phyloP scores from a whole-genome alignment of 2,113 vertebrate genomes.

The Ailuropoda melanoleuca region DNA sequence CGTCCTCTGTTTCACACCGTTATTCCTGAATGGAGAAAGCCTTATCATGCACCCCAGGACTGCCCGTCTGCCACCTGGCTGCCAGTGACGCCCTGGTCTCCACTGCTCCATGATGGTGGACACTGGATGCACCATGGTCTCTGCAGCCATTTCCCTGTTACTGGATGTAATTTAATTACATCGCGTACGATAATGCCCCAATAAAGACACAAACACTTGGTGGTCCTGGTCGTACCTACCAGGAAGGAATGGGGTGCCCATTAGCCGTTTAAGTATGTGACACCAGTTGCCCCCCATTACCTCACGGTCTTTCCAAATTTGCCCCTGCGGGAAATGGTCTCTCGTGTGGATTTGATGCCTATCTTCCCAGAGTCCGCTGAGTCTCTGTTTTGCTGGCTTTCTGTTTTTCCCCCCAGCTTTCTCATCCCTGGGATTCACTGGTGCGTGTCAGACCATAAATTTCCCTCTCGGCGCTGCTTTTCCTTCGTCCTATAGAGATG shows the following conservation, averaged over 20 bases:
- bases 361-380: neutral
- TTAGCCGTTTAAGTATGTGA: no score
- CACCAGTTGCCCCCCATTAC: neutral
- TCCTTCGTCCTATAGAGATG: neutral
- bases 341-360: neutral
- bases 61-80: neutral
- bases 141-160: neutral
- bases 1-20: neutral
- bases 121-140: neutral
- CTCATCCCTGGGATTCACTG: no score
- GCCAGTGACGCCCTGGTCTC: neutral
- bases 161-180: neutral
- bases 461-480: neutral
- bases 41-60: no score
- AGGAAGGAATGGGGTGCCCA: rapidly evolving
- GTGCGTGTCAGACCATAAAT: neutral
- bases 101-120: rapidly evolving
- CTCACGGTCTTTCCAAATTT: neutral
- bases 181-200: neutral
- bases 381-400: neutral
- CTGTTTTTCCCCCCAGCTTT: neutral
- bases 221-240: neutral
- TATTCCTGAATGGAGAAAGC: neutral
- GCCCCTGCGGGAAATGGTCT: neutral
- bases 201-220: neutral